These are phyloP conservation scores for roundworm (Caenorhabditis elegans) DNA, from an alignment of 1,140 invertebrate species.

Conservation along the genomic window WBcel235 BX284602.5:4925501-4926000, in stretches of 20 bases:
- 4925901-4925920: too few species aligned
- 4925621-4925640: conserved; percentile 11
- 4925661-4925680: not conserved
- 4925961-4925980: not conserved
- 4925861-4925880: too few species aligned
- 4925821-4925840: too few species aligned
- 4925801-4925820: too few species aligned
- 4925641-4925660: not conserved
- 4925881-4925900: too few species aligned
- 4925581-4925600: conserved; percentile 5
- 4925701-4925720: too few species aligned
- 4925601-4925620: not conserved
- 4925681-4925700: too few species aligned
- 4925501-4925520: not conserved
- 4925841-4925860: too few species aligned
- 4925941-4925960: not conserved
- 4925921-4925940: not conserved
- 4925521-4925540: conserved; percentile 24
- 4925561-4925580: not conserved
- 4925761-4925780: too few species aligned
- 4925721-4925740: too few species aligned
- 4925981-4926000: not conserved
- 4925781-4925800: too few species aligned
- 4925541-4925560: not conserved
- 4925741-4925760: too few species aligned